These are phyloP conservation scores for Valencia hispanica DNA, from an alignment of 2,797 vertebrate genomes.

Conservation along the genomic window DNA sequence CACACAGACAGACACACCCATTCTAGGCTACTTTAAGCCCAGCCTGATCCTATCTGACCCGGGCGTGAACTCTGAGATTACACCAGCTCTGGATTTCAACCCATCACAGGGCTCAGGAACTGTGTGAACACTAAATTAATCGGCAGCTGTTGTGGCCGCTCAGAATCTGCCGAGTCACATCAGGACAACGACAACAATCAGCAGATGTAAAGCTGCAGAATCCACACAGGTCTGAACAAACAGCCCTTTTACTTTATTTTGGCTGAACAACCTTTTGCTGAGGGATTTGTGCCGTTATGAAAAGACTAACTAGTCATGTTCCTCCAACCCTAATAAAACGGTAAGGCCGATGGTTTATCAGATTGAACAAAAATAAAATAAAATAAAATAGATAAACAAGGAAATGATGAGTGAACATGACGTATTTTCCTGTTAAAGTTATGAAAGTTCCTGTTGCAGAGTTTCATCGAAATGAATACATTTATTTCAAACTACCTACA, in stretches of 20 bases:
- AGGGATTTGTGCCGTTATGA: background rate
- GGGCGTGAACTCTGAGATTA: background rate
- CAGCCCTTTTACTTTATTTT: background rate
- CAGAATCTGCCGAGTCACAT: background rate
- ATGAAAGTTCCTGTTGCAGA: background rate
- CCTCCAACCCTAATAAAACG: background rate
- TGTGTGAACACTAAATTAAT: slow-evolving; percentile 6
- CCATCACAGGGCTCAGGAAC: background rate
- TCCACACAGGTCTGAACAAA: background rate
- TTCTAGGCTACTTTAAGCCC: background rate
- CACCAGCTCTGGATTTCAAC: background rate
- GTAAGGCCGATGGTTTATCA: too few species aligned
- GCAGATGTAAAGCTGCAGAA: background rate
- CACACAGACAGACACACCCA: background rate
- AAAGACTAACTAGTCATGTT: background rate
- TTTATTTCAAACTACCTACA: too few species aligned
- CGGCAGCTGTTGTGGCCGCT: background rate
- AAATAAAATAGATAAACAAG: background rate
- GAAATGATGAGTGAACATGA: background rate
- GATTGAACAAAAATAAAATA: too few species aligned
- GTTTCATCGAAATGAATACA: too few species aligned
- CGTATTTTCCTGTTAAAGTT: background rate
- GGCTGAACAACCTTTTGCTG: background rate
- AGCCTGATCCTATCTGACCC: background rate
- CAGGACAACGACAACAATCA: background rate